phyloP scores from a whole-genome alignment of 1,140 invertebrate genomes.

The Drosophila hydei region DNA sequence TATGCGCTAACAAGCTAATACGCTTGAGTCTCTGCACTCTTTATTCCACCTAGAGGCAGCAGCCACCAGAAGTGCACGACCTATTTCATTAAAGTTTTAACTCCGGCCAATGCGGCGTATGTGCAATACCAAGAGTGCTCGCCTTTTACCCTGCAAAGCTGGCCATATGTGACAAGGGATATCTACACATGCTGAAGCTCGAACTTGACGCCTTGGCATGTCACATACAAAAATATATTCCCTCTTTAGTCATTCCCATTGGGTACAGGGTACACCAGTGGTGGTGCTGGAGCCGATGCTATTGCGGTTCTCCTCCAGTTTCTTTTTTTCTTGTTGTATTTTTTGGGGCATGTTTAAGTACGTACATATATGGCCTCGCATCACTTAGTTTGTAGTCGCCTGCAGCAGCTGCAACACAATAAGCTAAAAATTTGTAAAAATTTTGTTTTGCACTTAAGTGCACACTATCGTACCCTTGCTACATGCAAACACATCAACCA shows the following conservation, averaged over 20 bases:
- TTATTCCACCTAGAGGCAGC: slow-evolving; percentile 12
- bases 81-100: slow-evolving; percentile 69
- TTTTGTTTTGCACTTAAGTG: slow-evolving; percentile 51
- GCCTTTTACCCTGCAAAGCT: too few species aligned
- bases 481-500: slow-evolving; percentile 10
- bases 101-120: slow-evolving; percentile 52
- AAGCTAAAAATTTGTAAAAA: slow-evolving; percentile 69
- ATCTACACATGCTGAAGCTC: too few species aligned
- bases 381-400: neutral
- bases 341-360: slow-evolving; percentile 48
- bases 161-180: too few species aligned
- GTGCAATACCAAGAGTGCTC: slow-evolving; percentile 32
- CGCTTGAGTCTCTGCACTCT: slow-evolving; percentile 22
- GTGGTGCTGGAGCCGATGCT: neutral
- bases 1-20: slow-evolving; percentile 59
- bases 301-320: slow-evolving; percentile 12
- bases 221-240: too few species aligned
- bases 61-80: slow-evolving; percentile 25
- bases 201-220: too few species aligned
- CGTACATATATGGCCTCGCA: slow-evolving; percentile 27
- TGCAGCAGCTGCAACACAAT: slow-evolving; percentile 38
- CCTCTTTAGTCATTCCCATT: too few species aligned
- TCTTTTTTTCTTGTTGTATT: slow-evolving; percentile 19
- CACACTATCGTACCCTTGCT: neutral
- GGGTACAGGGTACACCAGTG: too few species aligned